These are phyloP conservation scores for Cacatua alba DNA, from an alignment of 2,113 vertebrate genomes.

Conservation along the genomic window DNA sequence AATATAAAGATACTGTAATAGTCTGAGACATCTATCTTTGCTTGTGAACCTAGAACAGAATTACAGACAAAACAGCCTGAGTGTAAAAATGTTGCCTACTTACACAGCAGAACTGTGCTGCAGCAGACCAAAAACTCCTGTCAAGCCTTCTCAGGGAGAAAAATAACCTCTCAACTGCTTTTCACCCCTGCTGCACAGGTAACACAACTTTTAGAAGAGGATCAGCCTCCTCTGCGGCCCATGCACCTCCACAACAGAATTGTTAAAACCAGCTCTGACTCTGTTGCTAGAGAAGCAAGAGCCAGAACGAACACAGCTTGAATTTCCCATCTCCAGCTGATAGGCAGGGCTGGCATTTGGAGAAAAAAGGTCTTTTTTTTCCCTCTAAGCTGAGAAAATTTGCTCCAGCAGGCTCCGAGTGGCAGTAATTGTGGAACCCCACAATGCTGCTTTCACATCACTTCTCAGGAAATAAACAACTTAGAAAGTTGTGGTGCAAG, in stretches of 20 bases:
- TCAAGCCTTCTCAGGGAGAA: not conserved
- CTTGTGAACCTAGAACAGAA: not conserved
- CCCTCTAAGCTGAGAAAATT: not conserved
- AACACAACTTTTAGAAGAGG: not conserved
- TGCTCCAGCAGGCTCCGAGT: not conserved
- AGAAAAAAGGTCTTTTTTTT: not conserved
- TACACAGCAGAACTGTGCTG: not conserved
- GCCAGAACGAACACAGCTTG: not conserved
- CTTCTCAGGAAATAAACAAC: conserved; percentile 37
- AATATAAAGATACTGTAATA: not conserved
- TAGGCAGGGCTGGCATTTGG: not conserved
- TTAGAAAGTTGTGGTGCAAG: conserved; percentile 20
- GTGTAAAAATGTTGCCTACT: not conserved
- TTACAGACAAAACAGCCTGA: not conserved
- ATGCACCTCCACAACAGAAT: not conserved
- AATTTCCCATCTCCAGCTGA: not conserved
- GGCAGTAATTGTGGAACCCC: not conserved
- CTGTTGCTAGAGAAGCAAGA: not conserved
- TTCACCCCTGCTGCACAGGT: not conserved
- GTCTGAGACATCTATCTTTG: not conserved
- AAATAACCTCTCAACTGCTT: not conserved
- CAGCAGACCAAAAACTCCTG: not conserved
- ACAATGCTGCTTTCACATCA: conserved; percentile 21
- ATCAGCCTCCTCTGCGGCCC: not conserved
- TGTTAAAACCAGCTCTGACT: not conserved